A percentile compares a stretch with the other conserved stretches of the same genome.
These are phyloP conservation scores for Idaea dimidiata DNA, from an alignment of 2,888 invertebrate species.

Conservation along the genomic window DNA sequence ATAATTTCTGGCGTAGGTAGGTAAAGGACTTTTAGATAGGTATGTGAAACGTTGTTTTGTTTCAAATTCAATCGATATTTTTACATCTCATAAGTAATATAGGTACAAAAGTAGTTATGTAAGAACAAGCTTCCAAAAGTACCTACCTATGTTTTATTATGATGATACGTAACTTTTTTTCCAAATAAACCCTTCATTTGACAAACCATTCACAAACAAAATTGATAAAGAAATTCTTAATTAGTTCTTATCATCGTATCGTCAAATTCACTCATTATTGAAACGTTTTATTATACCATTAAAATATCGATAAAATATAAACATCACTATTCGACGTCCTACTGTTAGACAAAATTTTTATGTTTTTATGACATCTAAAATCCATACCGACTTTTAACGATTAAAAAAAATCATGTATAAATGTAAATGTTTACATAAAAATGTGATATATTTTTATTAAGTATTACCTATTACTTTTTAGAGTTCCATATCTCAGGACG, in stretches of 20 bases:
- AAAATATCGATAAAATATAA: constrained; percentile 32
- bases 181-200: background rate
- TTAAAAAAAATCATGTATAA: background rate
- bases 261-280: background rate
- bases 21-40: no score
- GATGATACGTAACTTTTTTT: background rate
- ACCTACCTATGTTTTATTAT: no score
- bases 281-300: background rate
- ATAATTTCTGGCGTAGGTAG: background rate
- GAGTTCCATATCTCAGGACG: no score
- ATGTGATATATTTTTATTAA: background rate
- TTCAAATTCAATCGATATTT: background rate
- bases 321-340: constrained; percentile 48
- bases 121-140: no score
- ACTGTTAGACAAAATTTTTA: constrained; percentile 53
- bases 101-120: no score
- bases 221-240: background rate
- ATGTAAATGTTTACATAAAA: background rate
- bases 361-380: constrained; percentile 48
- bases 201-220: background rate
- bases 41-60: background rate
- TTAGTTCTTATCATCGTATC: background rate
- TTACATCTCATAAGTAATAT: background rate
- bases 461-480: no score
- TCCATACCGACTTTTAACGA: constrained; percentile 26